Evolutionary conservation across 1,140 invertebrate genomes (phyloP).

Genomic region (Hyphantria cunea): DNA sequence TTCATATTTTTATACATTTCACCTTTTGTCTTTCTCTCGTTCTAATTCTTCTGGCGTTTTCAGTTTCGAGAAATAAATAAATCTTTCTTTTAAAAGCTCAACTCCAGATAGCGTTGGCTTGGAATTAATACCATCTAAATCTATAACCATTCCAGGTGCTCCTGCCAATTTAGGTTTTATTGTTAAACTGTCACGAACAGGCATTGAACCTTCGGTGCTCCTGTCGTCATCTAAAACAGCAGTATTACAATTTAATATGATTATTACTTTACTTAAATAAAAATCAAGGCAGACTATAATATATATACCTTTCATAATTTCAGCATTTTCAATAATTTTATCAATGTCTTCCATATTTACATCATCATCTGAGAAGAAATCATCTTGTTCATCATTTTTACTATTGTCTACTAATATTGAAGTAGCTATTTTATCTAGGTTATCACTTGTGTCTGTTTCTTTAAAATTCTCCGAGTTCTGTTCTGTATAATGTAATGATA

Average conservation of each 20-base stretch:
- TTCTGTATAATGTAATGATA: conserved; percentile 47
- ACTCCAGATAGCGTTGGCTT: conserved; percentile 77
- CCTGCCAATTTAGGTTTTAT: conserved; percentile 82
- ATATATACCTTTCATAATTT: conserved; percentile 46
- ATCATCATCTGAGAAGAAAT: conserved; percentile 57
- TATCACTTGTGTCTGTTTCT: background rate
- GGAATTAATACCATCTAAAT: conserved; percentile 74
- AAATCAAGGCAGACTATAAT: no score
- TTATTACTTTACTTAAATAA: no score
- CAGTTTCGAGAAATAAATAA: conserved; percentile 82
- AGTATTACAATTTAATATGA: background rate
- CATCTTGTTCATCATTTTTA: conserved; percentile 30
- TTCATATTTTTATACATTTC: conserved; percentile 28
- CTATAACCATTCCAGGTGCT: conserved; percentile 83
- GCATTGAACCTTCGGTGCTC: conserved; percentile 27
- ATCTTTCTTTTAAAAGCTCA: conserved; percentile 84
- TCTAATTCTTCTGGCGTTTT: conserved; percentile 76
- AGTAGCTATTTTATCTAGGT: background rate
- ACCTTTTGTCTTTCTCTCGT: conserved; percentile 76
- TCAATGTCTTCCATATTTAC: conserved; percentile 67
- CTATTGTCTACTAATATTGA: conserved; percentile 1
- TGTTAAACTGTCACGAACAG: conserved; percentile 21
- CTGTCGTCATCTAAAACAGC: conserved; percentile 20
- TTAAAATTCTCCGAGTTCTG: background rate
- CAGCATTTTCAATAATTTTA: conserved; percentile 58